These are phyloP conservation scores for Drosophila seguyi DNA, from an alignment of 1,140 invertebrate genomes.

Conservation along the genomic window DNA sequence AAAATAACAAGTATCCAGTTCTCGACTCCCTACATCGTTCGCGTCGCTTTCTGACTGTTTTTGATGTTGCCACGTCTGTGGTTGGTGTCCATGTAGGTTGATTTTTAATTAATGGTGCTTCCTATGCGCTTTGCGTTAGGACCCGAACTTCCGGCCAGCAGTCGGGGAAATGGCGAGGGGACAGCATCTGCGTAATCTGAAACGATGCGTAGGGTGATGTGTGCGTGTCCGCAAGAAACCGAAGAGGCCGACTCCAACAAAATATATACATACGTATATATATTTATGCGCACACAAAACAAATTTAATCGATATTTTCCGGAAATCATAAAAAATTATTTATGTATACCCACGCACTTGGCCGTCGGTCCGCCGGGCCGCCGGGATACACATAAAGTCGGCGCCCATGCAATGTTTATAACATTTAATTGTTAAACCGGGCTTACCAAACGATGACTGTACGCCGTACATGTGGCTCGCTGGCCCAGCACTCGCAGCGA, in stretches of 20 bases:
- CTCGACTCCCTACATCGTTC: neutral
- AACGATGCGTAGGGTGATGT: conserved; percentile 11
- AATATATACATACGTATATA: neutral
- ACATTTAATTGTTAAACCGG: conserved; percentile 61
- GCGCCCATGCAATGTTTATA: conserved; percentile 54
- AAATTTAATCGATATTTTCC: conserved; percentile 74
- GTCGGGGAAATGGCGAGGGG: conserved; percentile 11
- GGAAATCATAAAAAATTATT: conserved; percentile 75
- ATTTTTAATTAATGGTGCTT: conserved; percentile 77
- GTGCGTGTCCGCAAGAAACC: conserved; percentile 44
- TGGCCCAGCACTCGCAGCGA: conserved; percentile 1
- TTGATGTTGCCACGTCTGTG: conserved; percentile 52
- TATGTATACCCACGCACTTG: conserved; percentile 64
- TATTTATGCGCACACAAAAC: conserved; percentile 23
- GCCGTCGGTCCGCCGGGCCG: neutral
- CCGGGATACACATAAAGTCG: conserved; percentile 21
- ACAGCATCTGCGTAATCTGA: conserved; percentile 19
- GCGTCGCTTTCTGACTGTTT: conserved; percentile 43
- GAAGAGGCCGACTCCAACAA: conserved; percentile 35
- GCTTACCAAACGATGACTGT: conserved; percentile 59
- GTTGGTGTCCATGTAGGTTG: conserved; percentile 61
- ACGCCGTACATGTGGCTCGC: conserved; percentile 31
- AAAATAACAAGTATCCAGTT: neutral
- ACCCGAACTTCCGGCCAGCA: conserved; percentile 44
- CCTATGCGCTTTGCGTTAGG: conserved; percentile 66